A percentile compares a stretch with the other conserved stretches of the same genome.
Evolutionary conservation across 2,888 invertebrate genomes (phyloP).

Genomic region (Stegana nigrithorax): DNA sequence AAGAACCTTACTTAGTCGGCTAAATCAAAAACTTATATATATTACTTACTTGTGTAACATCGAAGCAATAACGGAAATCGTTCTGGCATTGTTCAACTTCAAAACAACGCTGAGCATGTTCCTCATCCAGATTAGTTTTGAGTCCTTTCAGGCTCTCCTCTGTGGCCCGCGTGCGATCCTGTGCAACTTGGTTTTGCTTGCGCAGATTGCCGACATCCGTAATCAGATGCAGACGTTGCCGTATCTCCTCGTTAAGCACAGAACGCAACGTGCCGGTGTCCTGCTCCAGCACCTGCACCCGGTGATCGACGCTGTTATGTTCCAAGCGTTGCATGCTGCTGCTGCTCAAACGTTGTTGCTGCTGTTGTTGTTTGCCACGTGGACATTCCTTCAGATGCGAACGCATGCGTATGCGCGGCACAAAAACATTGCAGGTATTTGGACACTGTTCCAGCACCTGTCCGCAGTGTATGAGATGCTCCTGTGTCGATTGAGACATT

Average conservation of each 20-base stretch:
- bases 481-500: too few species aligned
- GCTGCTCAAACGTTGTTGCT: conserved; percentile 32
- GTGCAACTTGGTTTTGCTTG: conserved; percentile 67
- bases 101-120: conserved; percentile 69
- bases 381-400: conserved; percentile 72
- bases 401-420: conserved; percentile 74
- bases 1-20: neutral
- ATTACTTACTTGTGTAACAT: conserved; percentile 67
- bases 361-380: conserved; percentile 44
- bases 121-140: conserved; percentile 70
- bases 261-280: conserved; percentile 56
- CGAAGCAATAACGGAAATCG: conserved; percentile 72
- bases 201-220: conserved; percentile 67
- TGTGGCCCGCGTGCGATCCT: conserved; percentile 64
- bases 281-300: conserved; percentile 59
- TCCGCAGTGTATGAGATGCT: conserved; percentile 78
- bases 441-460: conserved; percentile 80
- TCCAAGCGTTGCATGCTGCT: conserved; percentile 50
- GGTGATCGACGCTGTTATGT: conserved; percentile 45
- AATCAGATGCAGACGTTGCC: conserved; percentile 66
- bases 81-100: conserved; percentile 72
- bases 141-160: conserved; percentile 68
- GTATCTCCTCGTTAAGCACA: conserved; percentile 67
- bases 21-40: neutral
- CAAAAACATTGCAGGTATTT: conserved; percentile 77